Conservation (phyloP, 2,113 vertebrate species). For the Cyphomyrus plagiostoma region DNA sequence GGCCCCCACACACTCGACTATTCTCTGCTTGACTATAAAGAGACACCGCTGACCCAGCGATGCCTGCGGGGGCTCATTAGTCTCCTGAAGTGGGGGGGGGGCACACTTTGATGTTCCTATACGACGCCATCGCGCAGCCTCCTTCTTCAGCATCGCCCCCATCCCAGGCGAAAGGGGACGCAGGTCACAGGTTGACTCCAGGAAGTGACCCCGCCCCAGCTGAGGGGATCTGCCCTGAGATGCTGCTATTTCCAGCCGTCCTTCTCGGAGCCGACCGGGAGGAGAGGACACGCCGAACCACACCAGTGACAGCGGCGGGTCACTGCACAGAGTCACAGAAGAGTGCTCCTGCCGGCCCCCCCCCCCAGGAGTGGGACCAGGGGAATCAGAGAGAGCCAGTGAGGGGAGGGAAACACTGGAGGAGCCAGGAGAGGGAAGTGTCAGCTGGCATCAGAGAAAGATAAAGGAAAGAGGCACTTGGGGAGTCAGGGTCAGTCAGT, state of each 20-base stretch:
- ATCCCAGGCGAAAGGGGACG: not conserved
- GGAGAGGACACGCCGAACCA: not conserved
- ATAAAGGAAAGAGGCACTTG: not conserved
- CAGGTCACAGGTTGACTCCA: not conserved
- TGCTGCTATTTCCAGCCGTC: not conserved
- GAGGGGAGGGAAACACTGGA: not conserved
- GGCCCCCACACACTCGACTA: not conserved
- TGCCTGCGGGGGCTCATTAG: constrained; percentile 24
- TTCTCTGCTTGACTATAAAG: constrained; percentile 16
- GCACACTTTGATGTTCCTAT: not conserved
- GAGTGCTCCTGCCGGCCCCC: not conserved
- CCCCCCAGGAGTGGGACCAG: no score
- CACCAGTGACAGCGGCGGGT: not conserved
- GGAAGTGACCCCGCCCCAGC: not conserved
- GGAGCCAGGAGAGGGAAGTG: not conserved
- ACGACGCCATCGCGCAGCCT: not conserved
- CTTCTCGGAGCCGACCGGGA: not conserved
- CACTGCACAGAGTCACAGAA: not conserved
- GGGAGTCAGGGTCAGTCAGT: not conserved
- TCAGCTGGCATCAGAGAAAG: no score
- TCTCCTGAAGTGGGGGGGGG: not conserved
- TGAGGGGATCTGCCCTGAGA: not conserved
- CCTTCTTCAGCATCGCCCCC: not conserved
- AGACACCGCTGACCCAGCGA: constrained; percentile 23
- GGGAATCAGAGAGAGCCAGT: not conserved